Evolutionary conservation across 2,888 invertebrate species (phyloP), one percentile per base, ranked within the genome.

Genomic region (Dolichopus griseipennis): DNA sequence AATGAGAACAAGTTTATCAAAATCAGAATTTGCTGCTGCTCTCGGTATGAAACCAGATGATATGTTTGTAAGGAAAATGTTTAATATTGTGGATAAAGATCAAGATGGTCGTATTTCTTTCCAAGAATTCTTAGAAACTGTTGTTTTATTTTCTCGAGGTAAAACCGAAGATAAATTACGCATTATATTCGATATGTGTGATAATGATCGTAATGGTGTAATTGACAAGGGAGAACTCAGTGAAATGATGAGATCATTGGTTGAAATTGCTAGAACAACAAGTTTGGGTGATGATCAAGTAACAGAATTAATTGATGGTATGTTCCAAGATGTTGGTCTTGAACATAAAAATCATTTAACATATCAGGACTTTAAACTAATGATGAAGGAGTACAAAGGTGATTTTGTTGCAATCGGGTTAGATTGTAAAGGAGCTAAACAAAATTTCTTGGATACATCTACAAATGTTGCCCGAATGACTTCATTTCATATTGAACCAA

Each of bases 151-250:
- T 78, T 94, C 95, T 0, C 87, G 93, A 0, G 96, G 95, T 8
- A 93, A 93, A 74, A 95, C 95, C 0, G 95, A 95, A 75, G 95
- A 95, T 76, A 96, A 96, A 76, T 83, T 97, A 52, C 85, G 95
- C 7, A 95, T 97, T 43, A 94, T 97, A 72, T 97, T 97, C 77
- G 95, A 97, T 79, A 97, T 97, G 97, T 97, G 97, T 76, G 97
- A 97, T 78, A 93, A 95, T 74, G 94, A 97, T 77, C 87, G 93
- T 20, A 95, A 95, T 75, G 95, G 96, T 0, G 93, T 94, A 0
- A 97, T 97, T 69, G 95, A 96, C 76, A 95, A 96, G 76, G 90
- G 88, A 1, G 96, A 97, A 77, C 84, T 97, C 22, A 94, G 93
- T 27, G 95, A 95, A 79, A 95, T 97, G 92, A 83, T 97, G 76